phyloP scores from a whole-genome alignment of 2,113 vertebrate genomes.

The Thomomys bottae region DNA sequence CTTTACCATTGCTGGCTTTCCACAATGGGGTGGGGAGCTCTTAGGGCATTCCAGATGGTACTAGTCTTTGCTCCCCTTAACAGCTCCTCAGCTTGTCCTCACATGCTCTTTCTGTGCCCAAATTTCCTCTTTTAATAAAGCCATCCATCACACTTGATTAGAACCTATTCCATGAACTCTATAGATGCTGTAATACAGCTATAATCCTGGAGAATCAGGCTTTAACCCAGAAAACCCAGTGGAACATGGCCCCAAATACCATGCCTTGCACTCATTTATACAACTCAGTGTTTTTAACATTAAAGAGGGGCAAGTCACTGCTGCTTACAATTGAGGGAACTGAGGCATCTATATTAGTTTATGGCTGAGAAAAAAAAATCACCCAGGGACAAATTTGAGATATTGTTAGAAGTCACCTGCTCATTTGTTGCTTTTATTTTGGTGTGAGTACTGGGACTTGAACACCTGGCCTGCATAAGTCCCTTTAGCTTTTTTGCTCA shows the following conservation, averaged over 20 bases:
- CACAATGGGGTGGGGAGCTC: too few relatives aligned
- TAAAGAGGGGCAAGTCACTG: background rate
- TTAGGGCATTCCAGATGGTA: too few relatives aligned
- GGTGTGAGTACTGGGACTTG: too few relatives aligned
- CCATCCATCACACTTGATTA: background rate
- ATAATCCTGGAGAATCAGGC: background rate
- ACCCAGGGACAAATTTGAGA: background rate
- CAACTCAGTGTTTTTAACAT: background rate
- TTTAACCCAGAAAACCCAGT: background rate
- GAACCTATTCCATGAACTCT: background rate
- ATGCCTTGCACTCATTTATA: background rate
- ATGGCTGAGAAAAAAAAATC: slow-evolving; percentile 17
- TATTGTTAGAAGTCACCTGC: background rate
- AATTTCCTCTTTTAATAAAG: background rate
- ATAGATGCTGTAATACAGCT: background rate
- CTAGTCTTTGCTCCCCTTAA: too few relatives aligned
- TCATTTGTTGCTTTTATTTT: background rate
- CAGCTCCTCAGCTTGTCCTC: background rate
- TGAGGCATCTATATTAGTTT: background rate
- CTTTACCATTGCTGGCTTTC: too few relatives aligned
- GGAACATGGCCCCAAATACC: background rate
- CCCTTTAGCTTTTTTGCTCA: too few relatives aligned
- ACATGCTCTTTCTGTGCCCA: background rate
- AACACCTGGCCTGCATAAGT: too few relatives aligned
- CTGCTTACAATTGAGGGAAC: background rate